phyloP scores from a whole-genome alignment of 37 sponge, comb jelly and placozoan species.

The Hexactinellida sp. region DNA sequence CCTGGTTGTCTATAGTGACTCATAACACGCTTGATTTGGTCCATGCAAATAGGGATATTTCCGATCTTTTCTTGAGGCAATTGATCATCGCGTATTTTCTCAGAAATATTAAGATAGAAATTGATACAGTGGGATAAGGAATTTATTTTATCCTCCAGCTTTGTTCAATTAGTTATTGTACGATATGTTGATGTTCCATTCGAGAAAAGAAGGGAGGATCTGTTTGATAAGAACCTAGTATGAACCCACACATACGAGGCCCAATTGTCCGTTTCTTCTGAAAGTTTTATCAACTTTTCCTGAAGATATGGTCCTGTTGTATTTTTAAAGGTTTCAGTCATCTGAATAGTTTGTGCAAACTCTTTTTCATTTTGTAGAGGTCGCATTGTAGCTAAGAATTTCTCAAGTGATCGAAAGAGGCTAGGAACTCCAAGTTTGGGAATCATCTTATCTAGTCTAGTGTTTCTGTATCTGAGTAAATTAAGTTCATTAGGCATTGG shows the following conservation, averaged over 20 bases:
- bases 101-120: neutral
- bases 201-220: no score
- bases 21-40: constrained; percentile 31
- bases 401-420: neutral
- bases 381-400: neutral
- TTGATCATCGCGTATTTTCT: constrained; percentile 19
- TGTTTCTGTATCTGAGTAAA: no score
- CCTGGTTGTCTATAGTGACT: constrained; percentile 38
- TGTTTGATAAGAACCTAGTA: no score
- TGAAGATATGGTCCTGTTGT: neutral
- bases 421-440: neutral
- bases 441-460: no score
- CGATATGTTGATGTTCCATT: no score
- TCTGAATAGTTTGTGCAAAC: neutral
- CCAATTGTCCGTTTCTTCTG: no score
- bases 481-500: no score
- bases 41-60: constrained; percentile 46
- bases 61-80: constrained; percentile 41
- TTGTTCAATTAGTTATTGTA: no score
- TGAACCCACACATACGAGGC: no score
- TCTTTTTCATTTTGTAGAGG: neutral
- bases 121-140: no score
- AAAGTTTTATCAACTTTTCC: neutral
- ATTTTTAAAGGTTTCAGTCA: neutral
- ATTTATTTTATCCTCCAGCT: no score